Evolutionary conservation across 2,113 vertebrate species (phyloP).

Genomic region (Pterophyllum scalare): DNA sequence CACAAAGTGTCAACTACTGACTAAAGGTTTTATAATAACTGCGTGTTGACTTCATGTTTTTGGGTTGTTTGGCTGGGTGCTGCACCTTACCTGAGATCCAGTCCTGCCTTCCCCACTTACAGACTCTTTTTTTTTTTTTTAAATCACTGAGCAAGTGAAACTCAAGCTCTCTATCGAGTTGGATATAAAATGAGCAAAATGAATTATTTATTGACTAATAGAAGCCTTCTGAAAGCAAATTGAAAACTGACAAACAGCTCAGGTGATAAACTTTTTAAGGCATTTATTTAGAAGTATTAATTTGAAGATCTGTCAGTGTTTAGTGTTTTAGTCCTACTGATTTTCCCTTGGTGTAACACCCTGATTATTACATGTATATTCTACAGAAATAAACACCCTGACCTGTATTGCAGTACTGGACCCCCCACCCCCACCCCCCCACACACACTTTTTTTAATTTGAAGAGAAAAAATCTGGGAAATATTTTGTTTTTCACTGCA

Average conservation of each 20-base stretch:
- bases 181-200: neutral
- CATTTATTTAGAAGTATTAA: neutral
- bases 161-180: neutral
- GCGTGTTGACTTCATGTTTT: neutral
- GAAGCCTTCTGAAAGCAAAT: too few species aligned
- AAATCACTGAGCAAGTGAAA: neutral
- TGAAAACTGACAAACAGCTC: too few species aligned
- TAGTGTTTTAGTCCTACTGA: neutral
- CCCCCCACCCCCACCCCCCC: too few species aligned
- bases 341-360: neutral
- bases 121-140: neutral
- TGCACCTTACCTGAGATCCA: neutral
- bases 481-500: neutral
- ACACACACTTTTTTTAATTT: neutral
- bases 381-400: neutral
- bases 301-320: neutral
- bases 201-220: too few species aligned
- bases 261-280: too few species aligned
- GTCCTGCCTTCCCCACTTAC: neutral
- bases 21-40: neutral
- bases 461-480: neutral
- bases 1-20: neutral
- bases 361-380: neutral
- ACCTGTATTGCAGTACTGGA: too few species aligned
- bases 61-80: neutral